A percentile compares a stretch with the other conserved stretches of the same genome.
These are phyloP conservation scores for Cryptosula pallasiana DNA, from an alignment of 2,888 invertebrate genomes.

Conservation along the genomic window DNA sequence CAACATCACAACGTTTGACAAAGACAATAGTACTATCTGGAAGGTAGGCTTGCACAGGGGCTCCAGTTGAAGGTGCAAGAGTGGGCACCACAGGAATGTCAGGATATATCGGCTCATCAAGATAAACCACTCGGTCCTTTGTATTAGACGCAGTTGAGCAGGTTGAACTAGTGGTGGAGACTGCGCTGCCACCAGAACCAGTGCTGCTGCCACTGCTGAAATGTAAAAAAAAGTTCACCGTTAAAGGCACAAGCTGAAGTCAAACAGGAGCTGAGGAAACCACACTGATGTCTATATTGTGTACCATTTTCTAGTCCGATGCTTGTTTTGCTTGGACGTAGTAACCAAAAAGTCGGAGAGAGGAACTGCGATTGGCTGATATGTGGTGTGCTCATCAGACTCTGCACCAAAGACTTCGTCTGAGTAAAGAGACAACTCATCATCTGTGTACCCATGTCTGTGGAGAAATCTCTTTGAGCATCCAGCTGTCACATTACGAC, in stretches of 20 bases:
- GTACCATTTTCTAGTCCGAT: not conserved
- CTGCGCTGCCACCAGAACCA: not conserved
- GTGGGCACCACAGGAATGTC: too few relatives aligned
- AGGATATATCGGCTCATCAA: not conserved
- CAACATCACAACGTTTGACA: not conserved
- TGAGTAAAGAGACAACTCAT: not conserved
- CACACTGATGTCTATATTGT: too few relatives aligned
- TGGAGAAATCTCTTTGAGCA: not conserved
- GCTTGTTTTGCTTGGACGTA: not conserved
- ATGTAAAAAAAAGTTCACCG: not conserved
- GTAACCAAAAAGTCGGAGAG: not conserved
- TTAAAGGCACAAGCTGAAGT: too few relatives aligned
- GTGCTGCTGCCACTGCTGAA: slow-evolving; percentile 15
- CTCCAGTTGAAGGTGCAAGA: not conserved
- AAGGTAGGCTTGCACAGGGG: too few relatives aligned
- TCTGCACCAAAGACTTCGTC: not conserved
- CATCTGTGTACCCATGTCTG: not conserved
- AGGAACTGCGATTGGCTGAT: slow-evolving; percentile 11
- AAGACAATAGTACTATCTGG: not conserved
- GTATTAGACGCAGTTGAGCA: not conserved
- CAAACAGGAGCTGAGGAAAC: too few relatives aligned
- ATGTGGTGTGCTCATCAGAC: not conserved
- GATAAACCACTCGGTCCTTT: not conserved
- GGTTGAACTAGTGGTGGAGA: not conserved
- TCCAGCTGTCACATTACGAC: not conserved